These are phyloP conservation scores for Chelonoidis abingdonii DNA, from an alignment of 2,113 vertebrate species.

Conservation along the genomic window DNA sequence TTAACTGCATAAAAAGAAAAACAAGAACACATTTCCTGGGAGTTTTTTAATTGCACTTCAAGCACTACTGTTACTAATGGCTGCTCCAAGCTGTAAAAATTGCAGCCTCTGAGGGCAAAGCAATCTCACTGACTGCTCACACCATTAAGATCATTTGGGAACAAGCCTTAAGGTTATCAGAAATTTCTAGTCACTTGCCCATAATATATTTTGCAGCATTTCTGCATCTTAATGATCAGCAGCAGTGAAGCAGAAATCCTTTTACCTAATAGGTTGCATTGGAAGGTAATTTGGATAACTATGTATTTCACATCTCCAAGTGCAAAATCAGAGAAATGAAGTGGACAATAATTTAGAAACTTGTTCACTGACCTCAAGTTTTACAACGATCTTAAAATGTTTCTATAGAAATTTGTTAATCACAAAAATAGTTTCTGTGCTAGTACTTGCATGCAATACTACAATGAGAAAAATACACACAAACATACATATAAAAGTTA, in stretches of 20 bases:
- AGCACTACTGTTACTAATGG: conserved; percentile 63
- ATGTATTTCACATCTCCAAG: background rate
- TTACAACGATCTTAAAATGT: fast-evolving
- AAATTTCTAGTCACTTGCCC: conserved; percentile 62
- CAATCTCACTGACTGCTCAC: conserved; percentile 61
- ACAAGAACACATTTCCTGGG: conserved; percentile 70
- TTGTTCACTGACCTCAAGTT: background rate
- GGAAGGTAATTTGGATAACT: conserved; percentile 53
- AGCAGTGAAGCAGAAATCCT: conserved; percentile 61
- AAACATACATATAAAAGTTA: background rate
- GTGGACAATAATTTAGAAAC: background rate
- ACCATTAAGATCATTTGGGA: conserved; percentile 73
- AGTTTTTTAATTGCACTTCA: conserved; percentile 69
- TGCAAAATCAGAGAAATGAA: background rate
- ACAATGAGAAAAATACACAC: background rate
- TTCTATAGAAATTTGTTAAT: background rate
- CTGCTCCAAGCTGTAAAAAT: conserved; percentile 63
- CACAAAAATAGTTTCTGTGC: background rate
- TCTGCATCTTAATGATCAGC: conserved; percentile 68
- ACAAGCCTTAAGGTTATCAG: conserved; percentile 73
- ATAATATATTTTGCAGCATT: conserved; percentile 47
- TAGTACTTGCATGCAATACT: background rate
- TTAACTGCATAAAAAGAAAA: conserved; percentile 73
- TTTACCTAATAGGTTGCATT: conserved; percentile 31
- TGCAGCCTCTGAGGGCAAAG: conserved; percentile 56